Base-by-base conservation (phyloP, 2,113 vertebrate species). In the Myocastor coypus region DNA sequence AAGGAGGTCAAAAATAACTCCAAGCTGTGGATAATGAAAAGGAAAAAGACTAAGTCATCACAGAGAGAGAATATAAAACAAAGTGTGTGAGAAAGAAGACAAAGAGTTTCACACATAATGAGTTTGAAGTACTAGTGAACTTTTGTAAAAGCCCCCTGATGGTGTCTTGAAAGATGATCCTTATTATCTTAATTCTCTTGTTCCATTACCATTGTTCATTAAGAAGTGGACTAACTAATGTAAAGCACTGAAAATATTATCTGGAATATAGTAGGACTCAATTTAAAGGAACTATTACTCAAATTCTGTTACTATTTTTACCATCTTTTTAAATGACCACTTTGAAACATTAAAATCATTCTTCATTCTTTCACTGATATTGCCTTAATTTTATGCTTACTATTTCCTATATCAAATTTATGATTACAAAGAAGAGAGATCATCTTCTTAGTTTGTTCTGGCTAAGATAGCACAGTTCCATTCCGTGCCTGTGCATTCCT, bases 1-100 rank as follows among this genome's bases (percentile, higher is more conserved):
- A 71, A 19, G 55, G 7, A 82, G n/a, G 84, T 59, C 7, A 93
- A 91, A 96, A 96, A 69, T 94, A 94, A 84, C 68, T 93, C n/a
- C 32, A 89, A 34, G 2, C 20, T 77, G 14, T 50, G 1, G 6
- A 3, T 69, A 80, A 55, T 77, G 50, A 66, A 86, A 61, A 57
- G 26, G 12, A 5, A 59, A 75, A 80, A 86, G 37, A 85, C 91
- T 32, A 73, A 82, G 11, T 69, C 50, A 63, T 32, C 22, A 17
- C 0, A 63, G 50, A 42, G 17, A 83, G 0, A 63, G 22, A 94
- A 71, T 64, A 14, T 42, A 52, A 82, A 96, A 83, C 12, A 50
- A 97, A 64, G 59, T 13, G 10, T 20, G 3, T 80, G 32, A 68
- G 37, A 88, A 20, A 46, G 13, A 88, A 81, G 52, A 83, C 1